These are phyloP conservation scores for Danionella dracula DNA, from an alignment of 2,797 vertebrate genomes.

Conservation along the genomic window DNA sequence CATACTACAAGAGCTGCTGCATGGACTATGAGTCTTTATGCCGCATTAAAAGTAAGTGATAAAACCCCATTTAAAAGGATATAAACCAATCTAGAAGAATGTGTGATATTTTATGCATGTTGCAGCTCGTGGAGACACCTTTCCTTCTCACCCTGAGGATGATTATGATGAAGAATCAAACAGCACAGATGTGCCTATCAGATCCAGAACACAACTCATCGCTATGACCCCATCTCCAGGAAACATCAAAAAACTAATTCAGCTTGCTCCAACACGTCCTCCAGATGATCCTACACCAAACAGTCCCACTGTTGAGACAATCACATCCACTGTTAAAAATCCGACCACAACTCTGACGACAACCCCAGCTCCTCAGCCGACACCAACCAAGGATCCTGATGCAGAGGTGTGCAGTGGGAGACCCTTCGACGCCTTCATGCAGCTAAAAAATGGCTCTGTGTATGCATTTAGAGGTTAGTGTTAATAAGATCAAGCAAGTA, in stretches of 20 bases:
- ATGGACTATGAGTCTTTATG: conserved; percentile 72
- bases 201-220: not conserved
- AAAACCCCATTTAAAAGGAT: not conserved
- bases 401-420: conserved; percentile 77
- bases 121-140: conserved; percentile 86
- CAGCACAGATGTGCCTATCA: not conserved
- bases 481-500: too few species aligned
- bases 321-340: not conserved
- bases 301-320: conserved; percentile 21
- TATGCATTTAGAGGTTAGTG: conserved; percentile 78
- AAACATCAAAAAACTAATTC: not conserved
- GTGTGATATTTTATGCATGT: not conserved
- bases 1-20: conserved; percentile 92
- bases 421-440: conserved; percentile 77
- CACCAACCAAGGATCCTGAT: conserved; percentile 43
- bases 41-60: conserved; percentile 72
- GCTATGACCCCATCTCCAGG: not conserved
- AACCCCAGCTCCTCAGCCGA: not conserved
- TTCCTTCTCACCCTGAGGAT: conserved; percentile 77
- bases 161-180: conserved; percentile 54
- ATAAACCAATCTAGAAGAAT: not conserved
- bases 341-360: conserved; percentile 10
- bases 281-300: not conserved
- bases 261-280: not conserved
- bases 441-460: conserved; percentile 79